Base-by-base conservation (phyloP, 1,140 invertebrate genomes). In the Ditylenchus dipsaci region DNA sequence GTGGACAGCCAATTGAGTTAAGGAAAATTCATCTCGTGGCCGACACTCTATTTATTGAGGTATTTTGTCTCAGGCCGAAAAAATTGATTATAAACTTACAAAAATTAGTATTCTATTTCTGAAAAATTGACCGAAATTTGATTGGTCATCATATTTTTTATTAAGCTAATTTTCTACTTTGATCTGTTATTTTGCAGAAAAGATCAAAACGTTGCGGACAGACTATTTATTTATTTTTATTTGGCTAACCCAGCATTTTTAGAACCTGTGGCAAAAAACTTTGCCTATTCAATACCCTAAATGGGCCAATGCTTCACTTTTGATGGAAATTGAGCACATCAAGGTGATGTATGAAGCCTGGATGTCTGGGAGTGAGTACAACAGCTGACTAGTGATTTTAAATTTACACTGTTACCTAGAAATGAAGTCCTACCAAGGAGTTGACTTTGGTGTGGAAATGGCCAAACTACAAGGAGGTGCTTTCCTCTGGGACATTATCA, bases 331-430 rank as follows among this genome's bases (percentile, higher is more conserved):
- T 19, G 38, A 19, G 27, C n/a, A 29, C 53, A 30, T n/a, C 15
- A 63, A 27, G 9, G 49, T 19, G 49, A 53, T 53, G 3, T 57
- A 43, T 38, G 45, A 71, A 33, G 15, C 57, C 0, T 21, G 60
- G 3, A 59, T 49, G n/a, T 19, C 9, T 33, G 49, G 11, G 53
- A 62, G 38, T 42, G 63, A 27, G 19, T 60, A 11, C 70, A 72
- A 33, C n/a, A n/a, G 33, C n/a, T 43, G 7, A 1, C 7, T 8
- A 19, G 30, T 19, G 29, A 57, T n/a, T 17, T 29, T 13, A 26
- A 21, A 21, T 19, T 27, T 57, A 53, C 15, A 5, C 15, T 53
- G 23, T 15, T 53, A 3, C 15, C 3, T 7, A 53, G 49, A 26
- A 53, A 21, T 53, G 49, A 53, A 53, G 15, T 17, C 49, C n/a